Conservation (phyloP, 30 jellyfish, hydroid and myxozoan species). For the Hydractinia symbiolongicarpus region DNA sequence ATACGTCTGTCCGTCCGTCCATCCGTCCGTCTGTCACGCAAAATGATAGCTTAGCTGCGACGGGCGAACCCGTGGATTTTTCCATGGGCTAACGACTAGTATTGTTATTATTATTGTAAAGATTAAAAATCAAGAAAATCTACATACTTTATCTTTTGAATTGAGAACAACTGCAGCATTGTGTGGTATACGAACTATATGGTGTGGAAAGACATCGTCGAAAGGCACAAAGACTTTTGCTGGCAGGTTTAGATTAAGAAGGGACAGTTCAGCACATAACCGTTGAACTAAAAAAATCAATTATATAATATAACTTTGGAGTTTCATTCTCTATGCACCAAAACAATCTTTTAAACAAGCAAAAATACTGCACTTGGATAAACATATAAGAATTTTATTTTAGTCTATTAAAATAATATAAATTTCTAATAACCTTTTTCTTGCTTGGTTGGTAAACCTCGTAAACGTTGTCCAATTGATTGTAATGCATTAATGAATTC, state of each 20-base stretch:
- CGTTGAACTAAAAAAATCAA: conserved; percentile 61
- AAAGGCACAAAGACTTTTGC: conserved; percentile 96
- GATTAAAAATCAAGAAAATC: too few species aligned
- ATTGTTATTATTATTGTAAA: too few species aligned
- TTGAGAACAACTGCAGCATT: conserved; percentile 95
- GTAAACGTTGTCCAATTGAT: conserved; percentile 82
- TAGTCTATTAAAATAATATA: neutral
- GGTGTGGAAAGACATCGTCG: conserved; percentile 68
- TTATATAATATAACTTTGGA: neutral
- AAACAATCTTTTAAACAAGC: neutral
- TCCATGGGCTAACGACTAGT: too few species aligned
- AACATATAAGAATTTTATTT: neutral
- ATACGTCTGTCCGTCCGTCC: too few species aligned
- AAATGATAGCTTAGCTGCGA: too few species aligned
- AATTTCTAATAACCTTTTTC: conserved; percentile 42
- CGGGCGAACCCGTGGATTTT: too few species aligned
- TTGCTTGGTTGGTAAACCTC: conserved; percentile 79
- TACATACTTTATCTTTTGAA: conserved; percentile 88
- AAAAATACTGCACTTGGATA: neutral
- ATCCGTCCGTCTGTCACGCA: too few species aligned
- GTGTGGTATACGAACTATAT: conserved; percentile 93
- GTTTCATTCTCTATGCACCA: too few species aligned
- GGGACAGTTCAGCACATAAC: conserved; percentile 88
- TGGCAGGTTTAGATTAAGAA: conserved; percentile 87
- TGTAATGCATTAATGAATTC: conserved; percentile 85